These are phyloP conservation scores for Shinisaurus crocodilurus DNA, from an alignment of 2,113 vertebrate genomes.

Conservation along the genomic window DNA sequence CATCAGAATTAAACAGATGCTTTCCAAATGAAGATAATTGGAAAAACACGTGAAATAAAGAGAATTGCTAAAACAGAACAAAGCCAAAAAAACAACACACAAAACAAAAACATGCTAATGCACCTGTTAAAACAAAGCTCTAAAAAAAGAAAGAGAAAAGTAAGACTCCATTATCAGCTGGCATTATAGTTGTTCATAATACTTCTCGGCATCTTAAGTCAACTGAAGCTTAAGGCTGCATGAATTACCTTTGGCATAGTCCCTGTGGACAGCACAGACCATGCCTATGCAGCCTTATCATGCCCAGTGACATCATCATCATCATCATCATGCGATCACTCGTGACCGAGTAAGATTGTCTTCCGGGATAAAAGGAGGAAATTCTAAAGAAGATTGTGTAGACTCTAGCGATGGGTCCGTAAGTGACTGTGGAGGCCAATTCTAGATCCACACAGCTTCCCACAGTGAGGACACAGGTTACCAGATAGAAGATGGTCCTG, in stretches of 20 bases:
- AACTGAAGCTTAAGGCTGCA: background rate
- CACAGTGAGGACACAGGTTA: too few relatives aligned
- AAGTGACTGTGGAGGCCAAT: too few relatives aligned
- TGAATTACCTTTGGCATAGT: background rate
- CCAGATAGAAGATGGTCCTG: too few relatives aligned
- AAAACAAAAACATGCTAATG: conserved; percentile 4
- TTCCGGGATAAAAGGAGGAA: too few relatives aligned
- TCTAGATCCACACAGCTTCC: too few relatives aligned
- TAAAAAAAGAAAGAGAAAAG: background rate
- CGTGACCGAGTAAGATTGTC: too few relatives aligned
- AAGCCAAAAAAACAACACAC: conserved; percentile 25
- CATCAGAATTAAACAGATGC: background rate
- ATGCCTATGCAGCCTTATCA: background rate
- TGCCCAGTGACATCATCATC: too few relatives aligned
- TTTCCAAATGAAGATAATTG: conserved; percentile 27
- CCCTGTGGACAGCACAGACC: background rate
- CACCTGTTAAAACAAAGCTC: background rate
- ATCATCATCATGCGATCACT: too few relatives aligned
- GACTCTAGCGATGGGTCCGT: too few relatives aligned
- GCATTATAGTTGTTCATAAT: background rate
- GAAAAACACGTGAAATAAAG: rapidly evolving
- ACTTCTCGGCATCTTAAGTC: background rate
- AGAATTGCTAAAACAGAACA: background rate
- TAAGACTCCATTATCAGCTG: background rate
- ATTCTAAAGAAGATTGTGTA: too few relatives aligned